Conservation (phyloP, 2,888 invertebrate species). For the Tachina lurida region DNA sequence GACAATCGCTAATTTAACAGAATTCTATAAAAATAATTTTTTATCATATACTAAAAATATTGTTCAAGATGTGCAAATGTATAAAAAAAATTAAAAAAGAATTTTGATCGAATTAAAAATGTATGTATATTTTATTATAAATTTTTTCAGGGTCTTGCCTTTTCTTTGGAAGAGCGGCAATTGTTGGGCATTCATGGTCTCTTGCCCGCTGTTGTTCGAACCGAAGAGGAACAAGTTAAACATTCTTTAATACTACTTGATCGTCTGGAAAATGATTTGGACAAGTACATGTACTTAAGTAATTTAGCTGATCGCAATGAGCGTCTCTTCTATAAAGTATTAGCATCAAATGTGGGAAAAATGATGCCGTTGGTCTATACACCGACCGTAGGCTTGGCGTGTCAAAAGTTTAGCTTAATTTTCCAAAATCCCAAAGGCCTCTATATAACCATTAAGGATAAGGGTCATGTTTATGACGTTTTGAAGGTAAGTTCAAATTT, state of each 20-base stretch:
- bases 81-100: neutral
- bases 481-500: constrained; percentile 88
- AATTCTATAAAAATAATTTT: too few species aligned
- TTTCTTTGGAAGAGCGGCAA: constrained; percentile 96
- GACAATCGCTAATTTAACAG: too few species aligned
- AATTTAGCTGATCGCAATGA: constrained; percentile 94
- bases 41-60: too few species aligned
- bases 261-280: constrained; percentile 93
- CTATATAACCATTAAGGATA: constrained; percentile 97
- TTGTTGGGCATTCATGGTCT: constrained; percentile 97
- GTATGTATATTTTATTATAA: neutral
- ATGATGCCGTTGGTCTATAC: constrained; percentile 99
- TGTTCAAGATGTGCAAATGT: too few species aligned
- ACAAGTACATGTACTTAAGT: constrained; percentile 97
- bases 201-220: constrained; percentile 95
- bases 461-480: constrained; percentile 96
- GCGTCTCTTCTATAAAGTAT: constrained; percentile 95
- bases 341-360: constrained; percentile 93
- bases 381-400: constrained; percentile 98
- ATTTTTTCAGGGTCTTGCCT: constrained; percentile 93
- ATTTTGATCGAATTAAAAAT: neutral
- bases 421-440: constrained; percentile 95
- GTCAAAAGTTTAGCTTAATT: constrained; percentile 97
- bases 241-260: constrained; percentile 92
- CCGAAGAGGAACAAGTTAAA: constrained; percentile 93